Conservation (phyloP, 2,113 vertebrate genomes). For the Hippocampus comes region DNA sequence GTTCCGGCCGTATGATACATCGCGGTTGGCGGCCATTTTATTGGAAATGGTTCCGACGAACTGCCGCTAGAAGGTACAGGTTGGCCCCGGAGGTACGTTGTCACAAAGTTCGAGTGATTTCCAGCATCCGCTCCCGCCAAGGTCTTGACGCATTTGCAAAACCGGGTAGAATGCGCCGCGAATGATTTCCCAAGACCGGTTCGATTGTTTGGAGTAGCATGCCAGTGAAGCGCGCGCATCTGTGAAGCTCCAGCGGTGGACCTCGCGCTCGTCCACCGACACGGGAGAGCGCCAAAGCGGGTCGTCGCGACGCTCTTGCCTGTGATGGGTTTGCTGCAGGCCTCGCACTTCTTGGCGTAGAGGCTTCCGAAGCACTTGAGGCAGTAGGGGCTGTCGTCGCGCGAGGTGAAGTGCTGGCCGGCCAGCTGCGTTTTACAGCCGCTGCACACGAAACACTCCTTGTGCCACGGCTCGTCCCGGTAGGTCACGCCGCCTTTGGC, state of each 20-base stretch:
- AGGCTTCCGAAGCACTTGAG: slow-evolving; percentile 93
- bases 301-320: slow-evolving; percentile 62
- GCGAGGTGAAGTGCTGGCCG: slow-evolving; percentile 96
- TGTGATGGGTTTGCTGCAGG: slow-evolving; percentile 94
- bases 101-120: too few relatives aligned
- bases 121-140: too few relatives aligned
- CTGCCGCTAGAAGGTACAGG: too few relatives aligned
- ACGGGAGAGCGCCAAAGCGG: neutral
- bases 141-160: too few relatives aligned
- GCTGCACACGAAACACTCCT: slow-evolving; percentile 95
- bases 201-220: too few relatives aligned
- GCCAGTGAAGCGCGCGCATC: neutral
- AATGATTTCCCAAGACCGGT: too few relatives aligned
- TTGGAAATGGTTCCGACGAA: too few relatives aligned
- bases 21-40: too few relatives aligned
- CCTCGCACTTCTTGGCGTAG: slow-evolving; percentile 95
- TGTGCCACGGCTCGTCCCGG: slow-evolving; percentile 95
- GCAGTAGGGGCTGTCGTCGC: slow-evolving; percentile 93
- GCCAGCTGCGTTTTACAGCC: slow-evolving; percentile 90
- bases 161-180: too few relatives aligned
- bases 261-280: too few relatives aligned
- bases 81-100: too few relatives aligned
- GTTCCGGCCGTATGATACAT: too few relatives aligned
- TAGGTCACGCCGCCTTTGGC: slow-evolving; percentile 97
- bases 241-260: neutral